Conservation (phyloP, 37 sponge, comb jelly and placozoan genomes). For the Chondrosia reniformis region DNA sequence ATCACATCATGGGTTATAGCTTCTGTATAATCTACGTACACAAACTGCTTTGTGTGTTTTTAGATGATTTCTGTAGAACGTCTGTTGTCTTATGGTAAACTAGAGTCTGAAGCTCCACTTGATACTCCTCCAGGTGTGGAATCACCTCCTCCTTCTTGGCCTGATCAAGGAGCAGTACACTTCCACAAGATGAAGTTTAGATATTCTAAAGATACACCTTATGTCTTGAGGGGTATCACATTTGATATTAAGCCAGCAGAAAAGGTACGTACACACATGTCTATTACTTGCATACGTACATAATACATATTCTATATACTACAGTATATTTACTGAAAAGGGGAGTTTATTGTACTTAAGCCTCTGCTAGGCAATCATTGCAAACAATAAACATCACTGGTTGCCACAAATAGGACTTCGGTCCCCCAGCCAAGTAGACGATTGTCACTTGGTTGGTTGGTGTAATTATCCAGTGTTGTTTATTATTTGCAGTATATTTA, state of each 20-base stretch:
- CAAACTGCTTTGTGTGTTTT: not conserved
- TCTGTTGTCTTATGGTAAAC: conserved; percentile 49
- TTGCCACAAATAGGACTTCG: too few relatives aligned
- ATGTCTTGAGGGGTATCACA: conserved; percentile 51
- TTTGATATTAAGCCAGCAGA: conserved; percentile 49
- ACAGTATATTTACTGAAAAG: too few relatives aligned
- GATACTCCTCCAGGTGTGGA: conserved; percentile 25
- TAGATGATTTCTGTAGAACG: conserved; percentile 81
- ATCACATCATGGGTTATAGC: too few relatives aligned
- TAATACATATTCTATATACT: too few relatives aligned
- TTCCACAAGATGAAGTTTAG: conserved; percentile 40
- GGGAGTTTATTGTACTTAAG: too few relatives aligned
- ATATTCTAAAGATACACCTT: conserved; percentile 32
- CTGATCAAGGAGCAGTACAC: conserved; percentile 37
- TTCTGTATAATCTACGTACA: not conserved
- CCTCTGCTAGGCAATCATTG: too few relatives aligned
- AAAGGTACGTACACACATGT: conserved; percentile 36
- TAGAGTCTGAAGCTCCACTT: conserved; percentile 48
- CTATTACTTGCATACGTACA: too few relatives aligned
- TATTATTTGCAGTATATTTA: too few relatives aligned
- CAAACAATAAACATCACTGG: too few relatives aligned
- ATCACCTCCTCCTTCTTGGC: conserved; percentile 59
- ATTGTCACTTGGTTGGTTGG: too few relatives aligned
- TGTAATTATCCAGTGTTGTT: too few relatives aligned
- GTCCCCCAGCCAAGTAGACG: too few relatives aligned